Evolutionary conservation across 2,888 invertebrate species (phyloP), one percentile per base, ranked within the genome.

Genomic region (Nemoura dubitans): DNA sequence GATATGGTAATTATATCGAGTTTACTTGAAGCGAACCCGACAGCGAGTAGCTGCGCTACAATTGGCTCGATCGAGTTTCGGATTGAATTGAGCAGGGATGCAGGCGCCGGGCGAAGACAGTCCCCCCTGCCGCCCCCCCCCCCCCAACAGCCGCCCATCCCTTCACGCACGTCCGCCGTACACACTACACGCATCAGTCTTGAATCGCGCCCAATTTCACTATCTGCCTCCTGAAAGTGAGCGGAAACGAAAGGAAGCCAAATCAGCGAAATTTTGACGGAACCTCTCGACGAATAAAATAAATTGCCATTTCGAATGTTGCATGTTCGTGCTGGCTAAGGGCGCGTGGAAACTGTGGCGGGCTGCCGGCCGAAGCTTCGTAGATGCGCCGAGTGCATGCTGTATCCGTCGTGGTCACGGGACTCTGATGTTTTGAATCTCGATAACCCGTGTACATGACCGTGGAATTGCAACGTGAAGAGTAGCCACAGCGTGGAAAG

Each of bases 1-100:
- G 28, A 81, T 84, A 84, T 84, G 84, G 76, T 84, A 84, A 84
- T 84, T 84, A 84, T 84, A 76, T 84, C 76, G 27, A 83, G 42
- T 43, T 21, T 59, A n/a, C 83, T 84, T 29, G 59, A 59, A 59
- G 27, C 16, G 26, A n/a, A n/a, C 84, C 28, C n/a, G 30, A 26
- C 28, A 28, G 76, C 28, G 76, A 25, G n/a, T 26, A 84, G 84
- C 36, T 36, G 10, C n/a, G 84, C 84, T 84, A 76, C 84, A 59
- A 84, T 84, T 59, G 76, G 43, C 21, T 84, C 29, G 84, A 76
- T 76, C 84, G 27, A 84, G 84, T 29, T 84, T 84, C 26, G 84
- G 59, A 84, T 84, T 84, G 84, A 84, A 84, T 84, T 84, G 27
- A 36, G 83, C 27, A 81, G 16, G 16, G 84, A 28, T 28, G 5